These are phyloP conservation scores for Leptopterna dolabrata DNA, from an alignment of 2,888 invertebrate genomes.

Conservation along the genomic window DNA sequence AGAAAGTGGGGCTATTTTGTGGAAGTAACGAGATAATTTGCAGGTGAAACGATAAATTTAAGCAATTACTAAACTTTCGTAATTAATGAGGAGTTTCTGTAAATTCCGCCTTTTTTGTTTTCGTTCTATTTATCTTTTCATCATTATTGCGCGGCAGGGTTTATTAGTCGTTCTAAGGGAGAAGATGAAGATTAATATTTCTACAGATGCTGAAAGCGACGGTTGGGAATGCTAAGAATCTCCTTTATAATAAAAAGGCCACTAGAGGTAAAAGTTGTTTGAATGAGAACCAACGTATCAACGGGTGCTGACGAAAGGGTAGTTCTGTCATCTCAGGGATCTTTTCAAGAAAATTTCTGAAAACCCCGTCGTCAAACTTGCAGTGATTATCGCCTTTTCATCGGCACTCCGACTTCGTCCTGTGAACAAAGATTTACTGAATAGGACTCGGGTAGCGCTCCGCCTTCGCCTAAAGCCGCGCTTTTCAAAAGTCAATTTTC, in stretches of 20 bases:
- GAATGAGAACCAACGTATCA: not conserved
- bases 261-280: slow-evolving; percentile 18
- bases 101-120: not conserved
- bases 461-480: not conserved
- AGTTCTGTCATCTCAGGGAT: slow-evolving; percentile 15
- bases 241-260: not conserved
- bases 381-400: slow-evolving; percentile 25
- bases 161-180: slow-evolving; percentile 23
- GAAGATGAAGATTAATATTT: slow-evolving; percentile 35
- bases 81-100: not conserved
- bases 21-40: not conserved
- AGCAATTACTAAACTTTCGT: not conserved
- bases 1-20: not conserved
- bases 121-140: slow-evolving; percentile 10
- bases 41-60: not conserved
- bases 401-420: not conserved
- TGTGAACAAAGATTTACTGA: not conserved
- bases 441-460: not conserved
- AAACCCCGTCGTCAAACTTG: slow-evolving; percentile 16
- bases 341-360: slow-evolving; percentile 5
- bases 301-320: not conserved
- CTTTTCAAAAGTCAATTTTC: slow-evolving; percentile 14
- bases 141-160: slow-evolving; percentile 7
- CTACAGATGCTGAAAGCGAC: not conserved
- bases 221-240: not conserved